Evolutionary conservation across 1,140 invertebrate genomes (phyloP).

Genomic region (Neocloeon triangulifer): DNA sequence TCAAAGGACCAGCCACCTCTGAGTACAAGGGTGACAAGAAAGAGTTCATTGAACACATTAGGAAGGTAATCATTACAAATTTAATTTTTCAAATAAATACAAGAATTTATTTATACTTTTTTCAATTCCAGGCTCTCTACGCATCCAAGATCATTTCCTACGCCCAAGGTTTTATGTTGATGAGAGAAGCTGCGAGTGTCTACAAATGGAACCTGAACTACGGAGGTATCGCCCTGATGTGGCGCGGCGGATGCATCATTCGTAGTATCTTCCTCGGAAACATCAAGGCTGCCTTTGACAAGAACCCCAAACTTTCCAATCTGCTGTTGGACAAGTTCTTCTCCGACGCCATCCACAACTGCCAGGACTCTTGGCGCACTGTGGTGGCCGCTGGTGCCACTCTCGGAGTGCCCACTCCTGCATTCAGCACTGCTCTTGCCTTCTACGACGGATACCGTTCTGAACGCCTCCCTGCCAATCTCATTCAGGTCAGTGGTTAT

Average conservation of each 20-base stretch:
- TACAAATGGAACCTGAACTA: conserved; percentile 94
- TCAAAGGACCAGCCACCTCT: conserved; percentile 39
- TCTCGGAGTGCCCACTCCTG: conserved; percentile 78
- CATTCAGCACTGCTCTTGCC: conserved; percentile 75
- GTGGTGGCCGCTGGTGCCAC: conserved; percentile 30
- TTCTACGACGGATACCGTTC: conserved; percentile 94
- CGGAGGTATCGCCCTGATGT: conserved; percentile 96
- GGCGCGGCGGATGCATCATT: conserved; percentile 98
- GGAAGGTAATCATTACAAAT: conserved; percentile 26
- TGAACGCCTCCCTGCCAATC: conserved; percentile 63
- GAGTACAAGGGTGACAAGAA: conserved; percentile 43
- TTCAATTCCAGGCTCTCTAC: conserved; percentile 56
- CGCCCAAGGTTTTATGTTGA: conserved; percentile 97
- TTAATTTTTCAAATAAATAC: too few species aligned
- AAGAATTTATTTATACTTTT: conserved; percentile 5
- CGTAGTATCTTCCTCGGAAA: conserved; percentile 87
- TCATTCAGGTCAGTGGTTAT: conserved; percentile 48
- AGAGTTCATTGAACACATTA: conserved; percentile 53
- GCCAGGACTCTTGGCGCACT: conserved; percentile 49
- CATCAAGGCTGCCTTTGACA: conserved; percentile 89
- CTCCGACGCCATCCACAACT: conserved; percentile 51
- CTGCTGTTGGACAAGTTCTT: conserved; percentile 94
- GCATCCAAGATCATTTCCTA: conserved; percentile 98
- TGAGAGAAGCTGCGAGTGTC: conserved; percentile 77
- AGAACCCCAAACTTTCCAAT: conserved; percentile 72